Percentiles rank a stretch among this genome's conserved stretches.
These are phyloP conservation scores for Fulica atra DNA, from an alignment of 2,113 vertebrate genomes.

Conservation along the genomic window DNA sequence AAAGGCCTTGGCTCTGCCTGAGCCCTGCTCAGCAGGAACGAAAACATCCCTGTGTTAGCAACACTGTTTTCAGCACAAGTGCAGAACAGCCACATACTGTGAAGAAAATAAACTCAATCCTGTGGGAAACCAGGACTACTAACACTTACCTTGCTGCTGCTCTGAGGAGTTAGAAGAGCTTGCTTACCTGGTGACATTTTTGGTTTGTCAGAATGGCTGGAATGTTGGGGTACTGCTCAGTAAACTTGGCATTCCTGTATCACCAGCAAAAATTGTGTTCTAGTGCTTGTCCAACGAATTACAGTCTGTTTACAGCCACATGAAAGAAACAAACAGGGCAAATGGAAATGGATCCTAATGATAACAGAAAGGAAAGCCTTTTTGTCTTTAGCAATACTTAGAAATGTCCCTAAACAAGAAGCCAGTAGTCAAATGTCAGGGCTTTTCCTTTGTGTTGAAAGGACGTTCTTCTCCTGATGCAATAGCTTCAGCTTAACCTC, in stretches of 20 bases:
- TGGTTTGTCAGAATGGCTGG: background rate
- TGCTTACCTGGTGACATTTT: background rate
- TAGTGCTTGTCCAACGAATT: background rate
- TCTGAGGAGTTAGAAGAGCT: background rate
- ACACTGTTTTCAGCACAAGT: too few relatives aligned
- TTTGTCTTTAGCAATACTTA: background rate
- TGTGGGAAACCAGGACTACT: background rate
- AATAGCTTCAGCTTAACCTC: accelerated
- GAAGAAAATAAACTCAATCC: too few relatives aligned
- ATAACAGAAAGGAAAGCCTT: background rate
- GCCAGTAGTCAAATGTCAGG: background rate
- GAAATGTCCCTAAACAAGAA: background rate
- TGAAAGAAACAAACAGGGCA: background rate
- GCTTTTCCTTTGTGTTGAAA: background rate
- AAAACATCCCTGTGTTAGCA: too few relatives aligned
- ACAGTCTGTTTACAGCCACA: background rate
- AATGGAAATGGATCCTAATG: background rate
- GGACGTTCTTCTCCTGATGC: background rate
- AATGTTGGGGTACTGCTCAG: background rate
- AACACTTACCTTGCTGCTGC: background rate
- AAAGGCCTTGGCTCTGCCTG: too few relatives aligned
- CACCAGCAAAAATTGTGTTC: background rate
- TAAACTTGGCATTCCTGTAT: background rate
- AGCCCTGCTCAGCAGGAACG: too few relatives aligned
- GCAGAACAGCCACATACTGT: too few relatives aligned